Conservation (phyloP, 2,888 invertebrate genomes). For the Adineta ricciae region DNA sequence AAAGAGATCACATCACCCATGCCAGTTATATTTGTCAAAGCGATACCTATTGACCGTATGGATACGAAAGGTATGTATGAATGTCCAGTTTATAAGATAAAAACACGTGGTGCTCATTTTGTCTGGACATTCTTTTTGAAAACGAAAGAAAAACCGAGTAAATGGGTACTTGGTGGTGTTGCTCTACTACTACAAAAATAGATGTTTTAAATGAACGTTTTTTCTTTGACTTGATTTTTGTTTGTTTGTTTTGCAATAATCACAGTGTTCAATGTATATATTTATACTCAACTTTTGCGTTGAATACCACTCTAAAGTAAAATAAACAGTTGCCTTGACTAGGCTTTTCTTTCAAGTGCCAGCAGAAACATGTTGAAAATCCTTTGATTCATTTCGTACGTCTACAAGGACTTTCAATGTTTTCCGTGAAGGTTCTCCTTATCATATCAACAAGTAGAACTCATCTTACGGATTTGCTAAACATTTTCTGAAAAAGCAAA, state of each 20-base stretch:
- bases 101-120: slow-evolving; percentile 81
- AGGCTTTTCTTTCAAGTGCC: too few relatives aligned
- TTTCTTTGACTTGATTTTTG: neutral
- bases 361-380: too few relatives aligned
- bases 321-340: neutral
- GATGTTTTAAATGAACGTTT: neutral
- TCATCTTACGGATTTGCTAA: too few relatives aligned
- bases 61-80: slow-evolving; percentile 84
- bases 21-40: slow-evolving; percentile 85
- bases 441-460: too few relatives aligned
- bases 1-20: slow-evolving; percentile 83
- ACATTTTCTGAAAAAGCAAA: too few relatives aligned
- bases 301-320: neutral
- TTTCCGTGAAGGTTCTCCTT: too few relatives aligned
- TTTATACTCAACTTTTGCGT: neutral
- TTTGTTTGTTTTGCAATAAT: neutral
- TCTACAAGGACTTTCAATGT: too few relatives aligned
- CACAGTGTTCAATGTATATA: neutral
- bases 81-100: slow-evolving; percentile 88
- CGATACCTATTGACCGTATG: slow-evolving; percentile 65
- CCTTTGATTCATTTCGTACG: too few relatives aligned
- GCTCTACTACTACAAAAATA: slow-evolving; percentile 68
- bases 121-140: slow-evolving; percentile 94
- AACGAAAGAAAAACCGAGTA: slow-evolving; percentile 83
- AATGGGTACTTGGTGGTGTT: slow-evolving; percentile 88